Conservation (phyloP, 1,140 invertebrate genomes). For the Choristoneura fumiferana region DNA sequence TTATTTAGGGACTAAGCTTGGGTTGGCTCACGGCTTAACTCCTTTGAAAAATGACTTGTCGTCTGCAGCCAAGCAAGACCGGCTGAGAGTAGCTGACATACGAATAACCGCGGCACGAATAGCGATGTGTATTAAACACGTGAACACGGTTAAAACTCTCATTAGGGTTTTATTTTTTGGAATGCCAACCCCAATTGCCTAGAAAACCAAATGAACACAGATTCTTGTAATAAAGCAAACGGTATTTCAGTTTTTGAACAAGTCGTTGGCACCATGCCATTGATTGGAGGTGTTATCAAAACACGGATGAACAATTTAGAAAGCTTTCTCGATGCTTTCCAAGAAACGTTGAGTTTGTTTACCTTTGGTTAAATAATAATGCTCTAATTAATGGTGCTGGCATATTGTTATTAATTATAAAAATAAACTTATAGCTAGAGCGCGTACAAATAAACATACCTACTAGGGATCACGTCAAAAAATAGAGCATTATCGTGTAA, state of each 20-base stretch:
- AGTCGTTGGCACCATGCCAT: slow-evolving; percentile 36
- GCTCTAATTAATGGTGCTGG: slow-evolving; percentile 4
- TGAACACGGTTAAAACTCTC: slow-evolving; percentile 24
- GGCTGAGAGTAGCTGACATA: slow-evolving; percentile 26
- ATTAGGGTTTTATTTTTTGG: slow-evolving; percentile 28
- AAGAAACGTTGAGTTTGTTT: slow-evolving; percentile 24
- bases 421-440: too few species aligned
- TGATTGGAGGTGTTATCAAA: slow-evolving; percentile 32
- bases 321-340: slow-evolving; percentile 31
- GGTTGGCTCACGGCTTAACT: slow-evolving; percentile 29
- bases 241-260: slow-evolving; percentile 7
- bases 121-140: slow-evolving; percentile 21
- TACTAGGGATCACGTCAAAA: too few species aligned
- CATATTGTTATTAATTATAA: slow-evolving; percentile 11
- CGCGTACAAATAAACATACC: too few species aligned
- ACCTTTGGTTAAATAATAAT: slow-evolving; percentile 13
- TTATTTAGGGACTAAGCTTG: slow-evolving; percentile 32
- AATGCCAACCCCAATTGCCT: slow-evolving; percentile 26
- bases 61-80: slow-evolving; percentile 24
- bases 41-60: slow-evolving; percentile 41
- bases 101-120: slow-evolving; percentile 32
- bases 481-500: too few species aligned
- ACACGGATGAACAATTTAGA: slow-evolving; percentile 28
- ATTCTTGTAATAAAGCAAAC: slow-evolving; percentile 26
- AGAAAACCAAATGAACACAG: slow-evolving; percentile 35